These are phyloP conservation scores for Pomacea maculata DNA, from an alignment of 1,140 invertebrate genomes.

Conservation along the genomic window DNA sequence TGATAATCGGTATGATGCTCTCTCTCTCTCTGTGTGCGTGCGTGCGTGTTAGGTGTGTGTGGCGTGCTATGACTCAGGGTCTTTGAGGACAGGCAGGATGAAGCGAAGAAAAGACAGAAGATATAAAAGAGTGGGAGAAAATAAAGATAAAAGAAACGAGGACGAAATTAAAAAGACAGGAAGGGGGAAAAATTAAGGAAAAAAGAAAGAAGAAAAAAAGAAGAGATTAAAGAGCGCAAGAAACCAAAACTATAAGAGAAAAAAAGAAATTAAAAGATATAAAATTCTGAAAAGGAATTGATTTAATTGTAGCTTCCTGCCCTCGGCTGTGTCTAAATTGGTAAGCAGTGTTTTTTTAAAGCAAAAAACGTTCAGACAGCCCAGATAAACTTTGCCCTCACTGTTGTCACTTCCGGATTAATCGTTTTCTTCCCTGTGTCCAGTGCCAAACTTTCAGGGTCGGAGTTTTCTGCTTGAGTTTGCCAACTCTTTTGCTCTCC, in stretches of 20 bases:
- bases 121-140: not conserved
- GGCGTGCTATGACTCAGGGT: not conserved
- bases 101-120: not conserved
- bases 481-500: too few species aligned
- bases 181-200: not conserved
- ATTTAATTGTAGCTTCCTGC: too few species aligned
- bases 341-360: too few species aligned
- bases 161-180: not conserved
- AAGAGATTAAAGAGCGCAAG: not conserved
- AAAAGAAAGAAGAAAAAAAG: not conserved
- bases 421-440: too few species aligned
- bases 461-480: too few species aligned
- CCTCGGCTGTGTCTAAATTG: too few species aligned
- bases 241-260: not conserved
- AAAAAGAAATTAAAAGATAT: not conserved
- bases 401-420: too few species aligned
- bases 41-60: not conserved
- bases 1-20: not conserved
- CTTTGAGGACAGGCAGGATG: not conserved
- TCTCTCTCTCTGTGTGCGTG: constrained; percentile 2
- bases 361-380: too few species aligned
- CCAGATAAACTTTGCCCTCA: too few species aligned
- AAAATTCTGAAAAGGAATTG: not conserved
- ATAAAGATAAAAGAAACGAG: not conserved
- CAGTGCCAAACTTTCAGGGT: too few species aligned